Evolutionary conservation across 2,888 invertebrate species (phyloP).

Genomic region (Miltochrista miniata): DNA sequence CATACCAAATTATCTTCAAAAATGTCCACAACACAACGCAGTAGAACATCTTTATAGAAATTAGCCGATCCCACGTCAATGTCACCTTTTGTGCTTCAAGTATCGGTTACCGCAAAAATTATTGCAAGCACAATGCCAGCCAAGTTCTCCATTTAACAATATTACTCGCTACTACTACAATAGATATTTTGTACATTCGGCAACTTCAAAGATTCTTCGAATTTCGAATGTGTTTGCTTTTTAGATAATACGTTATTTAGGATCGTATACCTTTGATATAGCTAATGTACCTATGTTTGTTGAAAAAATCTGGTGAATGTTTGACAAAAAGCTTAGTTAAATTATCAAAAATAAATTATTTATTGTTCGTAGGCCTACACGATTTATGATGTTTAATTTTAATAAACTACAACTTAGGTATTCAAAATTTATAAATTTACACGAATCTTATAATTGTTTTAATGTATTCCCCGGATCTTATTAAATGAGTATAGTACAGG

Average conservation of each 20-base stretch:
- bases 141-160: slow-evolving; percentile 78
- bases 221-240: slow-evolving; percentile 27
- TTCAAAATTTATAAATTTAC: too few species aligned
- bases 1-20: neutral
- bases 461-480: too few species aligned
- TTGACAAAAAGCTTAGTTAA: neutral
- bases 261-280: neutral
- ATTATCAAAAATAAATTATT: too few species aligned
- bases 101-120: slow-evolving; percentile 82
- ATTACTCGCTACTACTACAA: slow-evolving; percentile 56
- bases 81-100: slow-evolving; percentile 70
- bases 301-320: too few species aligned
- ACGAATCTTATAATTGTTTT: too few species aligned
- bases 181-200: slow-evolving; percentile 52
- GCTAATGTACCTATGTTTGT: neutral
- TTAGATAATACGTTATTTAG: slow-evolving; percentile 1
- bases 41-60: slow-evolving; percentile 41
- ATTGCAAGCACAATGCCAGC: slow-evolving; percentile 64
- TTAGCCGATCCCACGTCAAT: slow-evolving; percentile 62
- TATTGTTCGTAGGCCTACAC: too few species aligned
- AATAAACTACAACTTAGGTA: too few species aligned
- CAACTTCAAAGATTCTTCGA: slow-evolving; percentile 51
- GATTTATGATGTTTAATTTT: too few species aligned
- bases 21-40: slow-evolving; percentile 1
- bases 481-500: too few species aligned